A percentile compares a stretch with the other conserved stretches of the same genome.
Conservation (phyloP, 2,797 vertebrate species). For the Erethizon dorsatum region DNA sequence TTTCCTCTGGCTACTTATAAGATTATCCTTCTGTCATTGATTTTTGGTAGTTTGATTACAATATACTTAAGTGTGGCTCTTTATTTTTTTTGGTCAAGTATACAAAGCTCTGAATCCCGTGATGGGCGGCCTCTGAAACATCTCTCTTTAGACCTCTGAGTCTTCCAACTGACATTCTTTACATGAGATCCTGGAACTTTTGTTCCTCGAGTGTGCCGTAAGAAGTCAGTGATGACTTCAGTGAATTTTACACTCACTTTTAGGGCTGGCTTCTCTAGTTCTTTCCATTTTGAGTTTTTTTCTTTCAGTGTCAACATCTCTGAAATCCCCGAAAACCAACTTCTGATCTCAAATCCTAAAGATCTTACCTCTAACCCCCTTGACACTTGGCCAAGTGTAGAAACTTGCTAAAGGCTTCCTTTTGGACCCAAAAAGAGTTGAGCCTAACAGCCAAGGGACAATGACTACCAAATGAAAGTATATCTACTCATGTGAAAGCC, state of each 20-base stretch:
- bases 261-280: background rate
- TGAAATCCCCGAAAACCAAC: background rate
- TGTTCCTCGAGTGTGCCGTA: rapidly evolving
- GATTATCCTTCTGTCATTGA: background rate
- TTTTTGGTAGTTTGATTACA: background rate
- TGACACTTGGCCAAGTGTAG: too few relatives aligned
- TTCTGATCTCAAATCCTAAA: too few relatives aligned
- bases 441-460: too few relatives aligned
- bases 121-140: too few relatives aligned
- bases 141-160: background rate
- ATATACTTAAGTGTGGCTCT: background rate
- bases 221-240: background rate
- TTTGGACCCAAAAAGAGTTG: too few relatives aligned
- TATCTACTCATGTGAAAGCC: too few relatives aligned
- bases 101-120: too few relatives aligned
- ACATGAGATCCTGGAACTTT: too few relatives aligned
- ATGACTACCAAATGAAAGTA: too few relatives aligned
- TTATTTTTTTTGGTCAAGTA: background rate
- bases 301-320: background rate
- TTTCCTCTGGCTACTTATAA: background rate
- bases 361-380: background rate
- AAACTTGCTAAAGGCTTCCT: too few relatives aligned
- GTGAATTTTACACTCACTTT: too few relatives aligned
- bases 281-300: background rate
- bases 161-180: background rate